Evolutionary conservation across 2,888 invertebrate genomes (phyloP).

Genomic region (Nemurella pictetii): DNA sequence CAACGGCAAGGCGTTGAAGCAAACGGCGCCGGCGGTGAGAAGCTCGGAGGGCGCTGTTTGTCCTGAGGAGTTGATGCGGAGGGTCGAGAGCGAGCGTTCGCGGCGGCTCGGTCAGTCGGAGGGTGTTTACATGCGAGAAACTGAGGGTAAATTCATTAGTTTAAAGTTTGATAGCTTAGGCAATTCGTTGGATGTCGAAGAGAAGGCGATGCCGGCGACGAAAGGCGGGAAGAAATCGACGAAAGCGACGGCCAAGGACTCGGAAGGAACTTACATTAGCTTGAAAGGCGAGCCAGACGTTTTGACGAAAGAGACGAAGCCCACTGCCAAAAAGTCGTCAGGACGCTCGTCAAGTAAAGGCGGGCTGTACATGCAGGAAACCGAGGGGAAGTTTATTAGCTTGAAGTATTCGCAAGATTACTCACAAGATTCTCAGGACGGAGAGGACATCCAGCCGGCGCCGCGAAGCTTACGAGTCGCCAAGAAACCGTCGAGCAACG

Average conservation of each 20-base stretch:
- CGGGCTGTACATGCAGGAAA: background rate
- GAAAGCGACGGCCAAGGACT: background rate
- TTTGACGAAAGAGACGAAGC: background rate
- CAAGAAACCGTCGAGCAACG: background rate
- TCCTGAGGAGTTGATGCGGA: background rate
- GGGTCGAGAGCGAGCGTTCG: background rate
- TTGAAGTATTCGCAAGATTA: background rate
- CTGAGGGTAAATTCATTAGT: constrained; percentile 12
- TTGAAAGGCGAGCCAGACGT: background rate
- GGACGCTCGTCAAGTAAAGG: background rate
- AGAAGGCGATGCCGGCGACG: background rate
- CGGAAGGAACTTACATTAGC: background rate
- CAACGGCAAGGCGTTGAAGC: background rate
- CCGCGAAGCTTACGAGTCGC: background rate
- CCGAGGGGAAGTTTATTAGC: constrained; percentile 3
- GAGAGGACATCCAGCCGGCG: background rate
- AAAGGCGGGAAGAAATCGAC: background rate
- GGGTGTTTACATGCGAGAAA: constrained; percentile 1
- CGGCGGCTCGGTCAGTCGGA: background rate
- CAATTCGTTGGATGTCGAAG: background rate
- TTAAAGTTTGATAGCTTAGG: constrained; percentile 1
- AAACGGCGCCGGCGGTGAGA: background rate
- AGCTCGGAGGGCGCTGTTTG: background rate
- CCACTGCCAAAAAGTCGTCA: background rate
- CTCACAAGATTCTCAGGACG: background rate